phyloP scores from a whole-genome alignment of 2,113 vertebrate genomes.

The Entelurus aequoreus region DNA sequence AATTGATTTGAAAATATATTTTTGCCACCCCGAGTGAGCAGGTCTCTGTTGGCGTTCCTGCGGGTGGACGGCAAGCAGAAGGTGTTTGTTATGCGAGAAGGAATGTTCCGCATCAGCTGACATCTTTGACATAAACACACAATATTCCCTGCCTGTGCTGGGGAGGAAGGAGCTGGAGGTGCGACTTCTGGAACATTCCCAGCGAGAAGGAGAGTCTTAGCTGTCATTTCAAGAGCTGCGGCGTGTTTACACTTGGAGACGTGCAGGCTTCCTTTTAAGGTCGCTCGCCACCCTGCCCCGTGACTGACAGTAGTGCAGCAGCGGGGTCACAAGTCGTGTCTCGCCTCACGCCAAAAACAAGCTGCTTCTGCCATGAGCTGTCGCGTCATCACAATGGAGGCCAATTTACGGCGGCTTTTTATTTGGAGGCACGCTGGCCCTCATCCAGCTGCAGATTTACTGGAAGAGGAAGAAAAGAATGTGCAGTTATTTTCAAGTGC shows the following conservation, averaged over 20 bases:
- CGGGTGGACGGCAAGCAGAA: constrained; percentile 12
- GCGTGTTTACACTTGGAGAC: constrained; percentile 66
- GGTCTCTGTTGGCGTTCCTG: constrained; percentile 27
- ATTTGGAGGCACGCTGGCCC: constrained; percentile 49
- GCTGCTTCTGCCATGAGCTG: constrained; percentile 34
- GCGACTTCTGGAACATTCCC: constrained; percentile 26
- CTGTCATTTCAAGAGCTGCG: constrained; percentile 43
- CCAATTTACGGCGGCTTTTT: constrained; percentile 41
- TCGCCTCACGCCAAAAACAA: constrained; percentile 22
- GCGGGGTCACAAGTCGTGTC: constrained; percentile 11
- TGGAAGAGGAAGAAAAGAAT: constrained; percentile 41
- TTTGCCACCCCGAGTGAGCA: constrained; percentile 25
- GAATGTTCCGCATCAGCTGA: constrained; percentile 37
- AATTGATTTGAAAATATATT: no score
- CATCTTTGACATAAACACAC: constrained; percentile 33
- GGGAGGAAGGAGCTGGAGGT: constrained; percentile 12
- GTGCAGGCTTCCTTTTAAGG: constrained; percentile 72
- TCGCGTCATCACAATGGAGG: constrained; percentile 36
- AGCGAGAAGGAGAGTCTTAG: neutral
- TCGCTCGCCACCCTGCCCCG: constrained; percentile 41
- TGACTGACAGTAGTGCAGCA: constrained; percentile 33
- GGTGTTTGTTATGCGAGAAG: neutral
- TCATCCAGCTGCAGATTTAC: constrained; percentile 55
- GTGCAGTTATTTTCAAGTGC: constrained; percentile 35
- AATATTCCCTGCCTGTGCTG: constrained; percentile 2